Percentiles rank a stretch among this genome's conserved stretches.
Conservation (phyloP, 2,888 invertebrate genomes). For the Eupeodes latifasciatus region DNA sequence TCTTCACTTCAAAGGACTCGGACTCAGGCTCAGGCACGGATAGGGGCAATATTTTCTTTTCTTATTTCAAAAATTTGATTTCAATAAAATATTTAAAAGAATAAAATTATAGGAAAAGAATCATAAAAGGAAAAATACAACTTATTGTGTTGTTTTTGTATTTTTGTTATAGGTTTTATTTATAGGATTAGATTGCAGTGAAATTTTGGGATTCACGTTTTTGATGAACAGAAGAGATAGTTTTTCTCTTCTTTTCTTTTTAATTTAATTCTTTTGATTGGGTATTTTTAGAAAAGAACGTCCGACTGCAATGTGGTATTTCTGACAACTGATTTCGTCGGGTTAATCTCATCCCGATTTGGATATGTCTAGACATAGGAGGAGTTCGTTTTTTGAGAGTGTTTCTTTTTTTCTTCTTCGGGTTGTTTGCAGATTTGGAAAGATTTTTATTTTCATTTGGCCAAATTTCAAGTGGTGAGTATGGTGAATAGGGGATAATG, state of each 20-base stretch:
- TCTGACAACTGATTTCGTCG: constrained; percentile 68
- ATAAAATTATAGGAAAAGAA: neutral
- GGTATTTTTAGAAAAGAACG: constrained; percentile 28
- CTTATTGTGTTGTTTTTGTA: constrained; percentile 52
- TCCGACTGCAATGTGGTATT: constrained; percentile 58
- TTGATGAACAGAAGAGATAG: neutral
- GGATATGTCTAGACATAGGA: constrained; percentile 65
- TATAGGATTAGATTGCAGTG: constrained; percentile 61
- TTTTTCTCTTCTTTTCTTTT: neutral
- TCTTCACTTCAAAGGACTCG: constrained; percentile 25
- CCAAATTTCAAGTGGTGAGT: constrained; percentile 43
- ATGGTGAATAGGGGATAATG: constrained; percentile 42
- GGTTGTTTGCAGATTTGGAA: constrained; percentile 38
- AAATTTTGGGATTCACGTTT: constrained; percentile 41
- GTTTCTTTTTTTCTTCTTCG: neutral
- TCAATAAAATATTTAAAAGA: neutral
- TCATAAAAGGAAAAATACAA: constrained; percentile 9
- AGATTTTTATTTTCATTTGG: constrained; percentile 8
- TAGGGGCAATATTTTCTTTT: neutral
- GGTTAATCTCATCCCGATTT: constrained; percentile 64
- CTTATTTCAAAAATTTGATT: neutral
- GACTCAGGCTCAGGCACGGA: neutral
- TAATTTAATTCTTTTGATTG: neutral
- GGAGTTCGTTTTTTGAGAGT: constrained; percentile 29
- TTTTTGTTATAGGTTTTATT: constrained; percentile 49